Evolutionary conservation across 30 jellyfish, hydroid and myxozoan species (phyloP).

Genomic region (Hydra vulgaris): DNA sequence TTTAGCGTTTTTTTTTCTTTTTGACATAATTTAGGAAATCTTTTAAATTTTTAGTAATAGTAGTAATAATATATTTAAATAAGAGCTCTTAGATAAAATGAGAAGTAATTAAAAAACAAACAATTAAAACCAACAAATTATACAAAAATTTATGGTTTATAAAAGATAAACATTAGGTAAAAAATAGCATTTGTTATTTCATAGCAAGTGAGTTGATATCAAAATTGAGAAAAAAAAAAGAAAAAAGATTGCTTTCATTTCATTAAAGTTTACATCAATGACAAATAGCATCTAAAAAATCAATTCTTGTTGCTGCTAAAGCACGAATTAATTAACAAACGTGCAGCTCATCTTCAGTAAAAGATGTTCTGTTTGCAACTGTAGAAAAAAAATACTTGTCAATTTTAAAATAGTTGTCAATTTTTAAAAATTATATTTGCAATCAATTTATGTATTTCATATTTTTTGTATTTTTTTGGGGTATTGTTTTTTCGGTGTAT

Average conservation of each 20-base stretch:
- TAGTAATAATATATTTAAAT: too few species aligned
- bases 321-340: background rate
- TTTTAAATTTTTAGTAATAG: background rate
- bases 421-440: background rate
- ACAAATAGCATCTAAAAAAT: background rate
- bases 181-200: background rate
- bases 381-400: background rate
- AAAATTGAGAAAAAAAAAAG: background rate
- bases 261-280: background rate
- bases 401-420: too few species aligned
- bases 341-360: background rate
- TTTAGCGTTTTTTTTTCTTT: background rate
- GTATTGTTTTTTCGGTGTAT: background rate
- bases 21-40: background rate
- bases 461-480: background rate
- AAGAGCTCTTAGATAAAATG: background rate
- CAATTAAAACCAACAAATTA: background rate
- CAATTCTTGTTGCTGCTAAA: background rate
- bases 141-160: background rate
- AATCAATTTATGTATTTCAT: background rate
- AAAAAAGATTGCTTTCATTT: background rate
- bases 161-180: background rate
- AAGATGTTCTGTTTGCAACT: background rate
- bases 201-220: background rate
- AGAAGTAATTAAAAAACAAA: background rate